Conservation (phyloP, 92 coral and sea anemone species). For the Plumapathes pennacea region DNA sequence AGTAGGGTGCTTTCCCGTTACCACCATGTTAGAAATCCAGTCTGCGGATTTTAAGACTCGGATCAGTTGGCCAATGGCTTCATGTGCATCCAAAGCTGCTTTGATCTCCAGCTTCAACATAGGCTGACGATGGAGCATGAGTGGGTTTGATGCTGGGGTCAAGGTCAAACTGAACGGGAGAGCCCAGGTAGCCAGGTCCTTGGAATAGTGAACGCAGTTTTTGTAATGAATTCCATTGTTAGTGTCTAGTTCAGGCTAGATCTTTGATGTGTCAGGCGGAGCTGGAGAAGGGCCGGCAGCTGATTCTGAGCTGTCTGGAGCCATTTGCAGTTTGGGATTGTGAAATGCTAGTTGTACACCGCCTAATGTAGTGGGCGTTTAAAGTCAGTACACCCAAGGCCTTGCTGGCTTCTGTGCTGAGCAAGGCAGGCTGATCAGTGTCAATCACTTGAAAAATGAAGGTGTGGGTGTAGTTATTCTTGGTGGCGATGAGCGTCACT, state of each 20-base stretch:
- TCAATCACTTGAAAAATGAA: conserved; percentile 26
- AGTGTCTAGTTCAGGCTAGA: conserved; percentile 29
- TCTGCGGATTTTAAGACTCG: conserved; percentile 13
- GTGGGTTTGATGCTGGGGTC: conserved; percentile 34
- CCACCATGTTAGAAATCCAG: conserved; percentile 49
- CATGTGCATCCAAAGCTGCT: conserved; percentile 21
- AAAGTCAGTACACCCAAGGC: conserved; percentile 20
- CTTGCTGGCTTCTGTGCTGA: conserved; percentile 29
- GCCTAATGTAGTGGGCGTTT: conserved; percentile 20
- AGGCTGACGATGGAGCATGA: conserved; percentile 36
- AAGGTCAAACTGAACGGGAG: conserved; percentile 21
- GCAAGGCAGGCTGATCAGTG: conserved; percentile 34
- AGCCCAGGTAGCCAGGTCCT: conserved; percentile 29
- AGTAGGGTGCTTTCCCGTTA: conserved; percentile 16
- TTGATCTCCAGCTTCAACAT: conserved; percentile 36
- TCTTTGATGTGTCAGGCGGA: conserved; percentile 16
- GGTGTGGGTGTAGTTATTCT: neutral
- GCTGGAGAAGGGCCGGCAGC: conserved; percentile 23
- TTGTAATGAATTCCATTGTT: conserved; percentile 29
- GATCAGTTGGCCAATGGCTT: conserved; percentile 22
- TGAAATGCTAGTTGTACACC: conserved; percentile 4
- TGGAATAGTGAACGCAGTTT: conserved; percentile 10
- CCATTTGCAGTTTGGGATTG: neutral
- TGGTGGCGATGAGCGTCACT: conserved; percentile 20
- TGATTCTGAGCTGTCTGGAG: conserved; percentile 6